Conservation (phyloP, 2,888 invertebrate species). For the Cheilosia impressa region DNA sequence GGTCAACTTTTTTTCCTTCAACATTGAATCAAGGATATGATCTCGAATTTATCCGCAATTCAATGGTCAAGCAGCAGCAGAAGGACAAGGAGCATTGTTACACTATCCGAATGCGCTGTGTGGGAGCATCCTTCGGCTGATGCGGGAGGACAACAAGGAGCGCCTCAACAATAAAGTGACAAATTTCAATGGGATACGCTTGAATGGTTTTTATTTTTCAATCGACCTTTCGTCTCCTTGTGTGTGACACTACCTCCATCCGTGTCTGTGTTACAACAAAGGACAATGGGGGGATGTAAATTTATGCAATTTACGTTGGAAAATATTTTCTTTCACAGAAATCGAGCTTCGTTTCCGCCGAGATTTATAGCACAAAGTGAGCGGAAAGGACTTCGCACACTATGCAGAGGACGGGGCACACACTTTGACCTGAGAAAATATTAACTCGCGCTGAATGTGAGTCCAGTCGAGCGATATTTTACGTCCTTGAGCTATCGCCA, state of each 20-base stretch:
- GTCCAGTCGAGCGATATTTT: slow-evolving; percentile 39
- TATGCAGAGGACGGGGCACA: neutral
- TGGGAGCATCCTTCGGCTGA: slow-evolving; percentile 10
- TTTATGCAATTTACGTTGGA: slow-evolving; percentile 58
- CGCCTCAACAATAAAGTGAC: slow-evolving; percentile 72
- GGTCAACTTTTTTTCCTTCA: neutral
- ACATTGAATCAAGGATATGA: slow-evolving; percentile 69
- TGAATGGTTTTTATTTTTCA: slow-evolving; percentile 74
- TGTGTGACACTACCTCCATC: slow-evolving; percentile 6
- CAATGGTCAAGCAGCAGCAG: slow-evolving; percentile 66
- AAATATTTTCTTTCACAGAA: slow-evolving; percentile 55
- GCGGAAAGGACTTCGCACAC: slow-evolving; percentile 24
- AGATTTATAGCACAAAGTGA: slow-evolving; percentile 51
- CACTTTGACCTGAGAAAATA: slow-evolving; percentile 56
- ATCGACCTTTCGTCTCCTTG: slow-evolving; percentile 69
- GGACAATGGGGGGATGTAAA: slow-evolving; percentile 59
- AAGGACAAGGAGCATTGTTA: slow-evolving; percentile 25
- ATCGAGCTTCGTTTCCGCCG: slow-evolving; percentile 32
- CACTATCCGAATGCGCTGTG: slow-evolving; percentile 29
- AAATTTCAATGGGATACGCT: slow-evolving; percentile 73
- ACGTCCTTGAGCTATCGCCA: slow-evolving; percentile 67
- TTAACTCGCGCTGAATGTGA: slow-evolving; percentile 45
- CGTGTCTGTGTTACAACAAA: neutral
- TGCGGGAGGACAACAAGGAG: neutral
- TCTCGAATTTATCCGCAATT: slow-evolving; percentile 67